Conservation (phyloP, 2,888 invertebrate genomes). For the Prionchulus punctatus region DNA sequence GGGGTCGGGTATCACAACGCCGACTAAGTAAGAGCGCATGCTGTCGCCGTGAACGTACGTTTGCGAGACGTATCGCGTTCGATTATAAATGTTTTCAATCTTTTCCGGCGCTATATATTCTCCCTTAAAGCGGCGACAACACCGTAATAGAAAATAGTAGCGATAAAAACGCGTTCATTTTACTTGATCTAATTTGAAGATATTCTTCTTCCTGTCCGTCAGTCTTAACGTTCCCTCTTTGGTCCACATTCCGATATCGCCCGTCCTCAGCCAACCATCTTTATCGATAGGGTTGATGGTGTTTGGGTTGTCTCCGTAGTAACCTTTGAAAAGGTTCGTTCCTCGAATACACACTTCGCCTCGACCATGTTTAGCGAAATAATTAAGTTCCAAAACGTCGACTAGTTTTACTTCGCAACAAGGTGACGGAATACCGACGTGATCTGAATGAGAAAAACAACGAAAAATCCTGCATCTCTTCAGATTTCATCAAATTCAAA, state of each 20-base stretch:
- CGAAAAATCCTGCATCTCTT: neutral
- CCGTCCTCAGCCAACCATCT: conserved; percentile 83
- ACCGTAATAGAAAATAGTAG: no score
- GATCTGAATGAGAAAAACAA: conserved; percentile 35
- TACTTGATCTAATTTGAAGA: conserved; percentile 77
- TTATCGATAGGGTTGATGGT: conserved; percentile 72
- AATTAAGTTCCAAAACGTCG: conserved; percentile 92
- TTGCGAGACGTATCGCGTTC: conserved; percentile 80
- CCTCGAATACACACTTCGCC: conserved; percentile 27
- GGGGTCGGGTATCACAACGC: conserved; percentile 70
- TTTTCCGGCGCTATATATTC: conserved; percentile 96
- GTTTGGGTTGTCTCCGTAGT: conserved; percentile 75
- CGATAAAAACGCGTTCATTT: no score
- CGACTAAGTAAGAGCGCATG: conserved; percentile 72
- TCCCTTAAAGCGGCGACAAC: no score
- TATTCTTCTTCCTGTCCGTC: conserved; percentile 92
- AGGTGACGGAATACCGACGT: conserved; percentile 88
- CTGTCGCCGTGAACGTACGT: conserved; percentile 90
- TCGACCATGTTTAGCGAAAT: conserved; percentile 29
- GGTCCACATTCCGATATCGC: conserved; percentile 87
- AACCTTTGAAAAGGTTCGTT: conserved; percentile 34
- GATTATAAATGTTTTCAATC: conserved; percentile 79
- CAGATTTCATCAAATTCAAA: neutral
- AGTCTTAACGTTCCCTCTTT: conserved; percentile 79
- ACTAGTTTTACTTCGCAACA: conserved; percentile 85